Base-by-base conservation (phyloP, 2,113 vertebrate genomes). In the Periophthalmus modestus region DNA sequence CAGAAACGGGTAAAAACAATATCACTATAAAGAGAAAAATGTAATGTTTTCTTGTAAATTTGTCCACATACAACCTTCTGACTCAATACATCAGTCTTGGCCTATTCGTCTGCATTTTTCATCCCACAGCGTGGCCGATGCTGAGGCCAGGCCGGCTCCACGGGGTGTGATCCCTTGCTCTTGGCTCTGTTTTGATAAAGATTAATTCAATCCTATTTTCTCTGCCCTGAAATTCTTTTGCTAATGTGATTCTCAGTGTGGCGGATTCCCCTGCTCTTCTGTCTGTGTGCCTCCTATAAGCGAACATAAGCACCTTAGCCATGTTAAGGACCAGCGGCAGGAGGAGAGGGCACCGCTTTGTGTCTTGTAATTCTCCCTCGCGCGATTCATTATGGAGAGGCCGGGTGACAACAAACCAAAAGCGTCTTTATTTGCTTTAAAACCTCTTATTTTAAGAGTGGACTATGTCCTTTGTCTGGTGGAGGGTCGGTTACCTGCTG, bases 121-220 rank as follows among this genome's bases (percentile, higher is more conserved):
- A 58, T 65, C 39, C 47, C 24, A 36, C 43, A 71, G 76, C 74
- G 68, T 55, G 79, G 73, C 66, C 72, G 65, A 73, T 48, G 69
- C 68, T 52, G 75, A 69, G 43, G 67, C 78, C 66, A 54, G 63
- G 72, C 69, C 69, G 67, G 36, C 69, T 73, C 79, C 82, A 69
- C 48, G 54, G 75, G 68, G 72, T 81, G 82, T 77, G 83, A 89
- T 84, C 85, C 83, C 82, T 72, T 82, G 85, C 88, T 88, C 82
- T 86, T 80, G 82, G 84, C 88, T 71, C 74, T 70, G 78, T 93
- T 93, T n/a, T 94, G 93, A 94, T 93, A 89, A 92, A 95, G 93
- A 95, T 94, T 93, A 94, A 93, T 88, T 72, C 89, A 93, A 89
- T 93, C 92, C 93, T 88, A 85, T 94, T 95, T 94, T 92, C n/a